Evolutionary conservation across 2,113 vertebrate genomes (phyloP), one percentile per base, ranked within the genome.

Genomic region (Urocynchramus pylzowi): DNA sequence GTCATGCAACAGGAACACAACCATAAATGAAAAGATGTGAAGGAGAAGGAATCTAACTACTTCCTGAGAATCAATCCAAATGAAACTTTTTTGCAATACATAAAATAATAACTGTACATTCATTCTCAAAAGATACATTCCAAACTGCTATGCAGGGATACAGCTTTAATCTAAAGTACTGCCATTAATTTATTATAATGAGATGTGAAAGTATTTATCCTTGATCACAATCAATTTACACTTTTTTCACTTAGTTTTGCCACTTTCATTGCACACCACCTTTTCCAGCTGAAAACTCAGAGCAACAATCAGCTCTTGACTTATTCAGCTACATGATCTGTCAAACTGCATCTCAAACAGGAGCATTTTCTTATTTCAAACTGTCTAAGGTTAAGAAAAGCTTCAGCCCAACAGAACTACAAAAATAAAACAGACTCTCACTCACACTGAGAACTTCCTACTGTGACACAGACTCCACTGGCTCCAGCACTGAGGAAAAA

Each of bases 361-460:
- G 11, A 91, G 35, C 42, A 22, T 85, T 89, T 93, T 92, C 76
- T 61, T 60, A 89, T 53, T 93, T 91, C 88, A 87, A 76, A 92
- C 44, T 76, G 53, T 49, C 67, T 67, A 41, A 70, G 61, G 65
- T 87, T 92, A 92, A 80, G 75, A 65, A 93, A 93, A 94, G 61
- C 70, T 87, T 81, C 61, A 90, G 45, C 74, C 47, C 24, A 73
- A 88, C 56, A 74, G 45, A 96, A 80, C 31, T 69, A 65, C 11
- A 76, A 84, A 95, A 95, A 96, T 70, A 83, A 92, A 93, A 67
- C 57, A 82, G 80, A 44, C 45, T 91, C 61, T 42, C 33, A 52
- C 86, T 86, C 95, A 83, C 78, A 96, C 57, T 81, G 86, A 75
- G 88, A 93, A 69, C 74, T 81, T 77, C 81, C 92, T 65, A 52